Conservation (phyloP, 2,113 vertebrate genomes). For the Clarias macrocephalus region DNA sequence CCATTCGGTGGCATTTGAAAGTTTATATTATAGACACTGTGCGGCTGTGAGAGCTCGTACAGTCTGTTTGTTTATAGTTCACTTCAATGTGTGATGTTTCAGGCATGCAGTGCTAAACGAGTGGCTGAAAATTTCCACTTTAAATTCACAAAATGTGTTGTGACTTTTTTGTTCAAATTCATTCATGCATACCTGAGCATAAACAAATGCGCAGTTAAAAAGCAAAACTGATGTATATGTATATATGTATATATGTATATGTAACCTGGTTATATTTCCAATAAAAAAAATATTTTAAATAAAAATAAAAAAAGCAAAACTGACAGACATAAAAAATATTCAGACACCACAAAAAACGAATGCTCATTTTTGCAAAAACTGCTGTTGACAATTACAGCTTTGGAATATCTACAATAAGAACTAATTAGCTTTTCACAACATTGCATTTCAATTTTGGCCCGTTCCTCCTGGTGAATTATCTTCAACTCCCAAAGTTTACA, state of each 20-base stretch:
- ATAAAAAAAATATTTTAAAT: no score
- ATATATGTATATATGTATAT: no score
- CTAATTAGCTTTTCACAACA: neutral
- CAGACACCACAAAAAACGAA: neutral
- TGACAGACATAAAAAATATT: neutral
- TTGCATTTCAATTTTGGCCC: neutral
- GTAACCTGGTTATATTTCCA: no score
- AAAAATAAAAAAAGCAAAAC: neutral
- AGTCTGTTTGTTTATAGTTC: slow-evolving; percentile 24
- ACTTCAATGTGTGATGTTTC: slow-evolving; percentile 8
- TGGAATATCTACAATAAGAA: neutral
- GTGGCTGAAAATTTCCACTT: neutral
- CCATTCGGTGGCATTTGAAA: neutral
- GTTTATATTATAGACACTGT: slow-evolving; percentile 11
- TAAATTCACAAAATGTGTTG: neutral
- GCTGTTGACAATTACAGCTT: neutral
- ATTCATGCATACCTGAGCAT: neutral
- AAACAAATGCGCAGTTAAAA: neutral
- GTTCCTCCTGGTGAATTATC: neutral
- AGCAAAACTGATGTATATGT: neutral
- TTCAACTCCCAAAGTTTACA: neutral
- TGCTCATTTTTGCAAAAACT: neutral
- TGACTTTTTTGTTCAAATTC: neutral
- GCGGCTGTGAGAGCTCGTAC: neutral
- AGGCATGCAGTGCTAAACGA: neutral